These are phyloP conservation scores for Crotalus horridus DNA, from an alignment of 2,113 vertebrate genomes.

Conservation along the genomic window DNA sequence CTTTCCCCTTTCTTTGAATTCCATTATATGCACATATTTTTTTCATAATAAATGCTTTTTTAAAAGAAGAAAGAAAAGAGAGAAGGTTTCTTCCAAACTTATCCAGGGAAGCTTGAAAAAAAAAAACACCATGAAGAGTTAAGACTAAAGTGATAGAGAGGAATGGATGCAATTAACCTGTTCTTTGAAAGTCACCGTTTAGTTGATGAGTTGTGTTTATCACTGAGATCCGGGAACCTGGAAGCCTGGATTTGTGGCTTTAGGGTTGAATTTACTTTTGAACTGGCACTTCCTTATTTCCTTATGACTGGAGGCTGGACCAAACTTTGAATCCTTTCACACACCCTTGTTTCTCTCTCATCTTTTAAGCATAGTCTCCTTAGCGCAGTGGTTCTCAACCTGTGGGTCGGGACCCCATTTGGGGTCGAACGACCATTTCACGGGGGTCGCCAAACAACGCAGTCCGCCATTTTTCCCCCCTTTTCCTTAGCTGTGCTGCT, in stretches of 20 bases:
- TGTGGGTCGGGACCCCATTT: too few relatives aligned
- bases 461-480: too few relatives aligned
- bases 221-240: neutral
- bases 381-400: too few relatives aligned
- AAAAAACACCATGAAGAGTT: neutral
- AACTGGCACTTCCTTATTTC: neutral
- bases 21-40: neutral
- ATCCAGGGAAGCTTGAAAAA: neutral
- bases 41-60: too few relatives aligned
- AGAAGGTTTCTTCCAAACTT: too few relatives aligned
- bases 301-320: neutral
- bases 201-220: too few relatives aligned
- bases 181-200: neutral
- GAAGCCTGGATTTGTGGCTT: neutral
- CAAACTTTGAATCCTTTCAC: neutral
- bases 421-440: too few relatives aligned
- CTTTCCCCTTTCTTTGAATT: neutral
- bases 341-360: neutral
- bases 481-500: too few relatives aligned
- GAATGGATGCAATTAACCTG: neutral
- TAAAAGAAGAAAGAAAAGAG: too few relatives aligned
- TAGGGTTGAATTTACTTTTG: neutral
- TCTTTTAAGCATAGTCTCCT: neutral
- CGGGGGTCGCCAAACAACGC: too few relatives aligned
- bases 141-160: neutral